Conservation (phyloP, 2,113 vertebrate genomes). For the Beaufortia kweichowensis region DNA sequence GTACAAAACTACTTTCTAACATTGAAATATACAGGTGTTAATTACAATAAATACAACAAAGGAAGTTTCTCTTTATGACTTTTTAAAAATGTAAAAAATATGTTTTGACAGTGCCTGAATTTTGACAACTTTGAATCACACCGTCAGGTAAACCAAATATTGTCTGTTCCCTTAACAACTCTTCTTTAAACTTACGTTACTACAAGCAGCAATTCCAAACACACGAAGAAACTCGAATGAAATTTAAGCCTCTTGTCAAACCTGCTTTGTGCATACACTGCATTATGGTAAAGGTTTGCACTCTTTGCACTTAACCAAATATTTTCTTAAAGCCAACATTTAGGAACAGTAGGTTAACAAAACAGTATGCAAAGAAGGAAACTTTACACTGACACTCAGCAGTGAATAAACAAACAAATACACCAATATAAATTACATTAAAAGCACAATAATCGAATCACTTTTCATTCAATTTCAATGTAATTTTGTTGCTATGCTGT, state of each 20-base stretch:
- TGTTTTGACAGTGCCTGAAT: not conserved
- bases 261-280: not conserved
- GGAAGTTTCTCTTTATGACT: too few relatives aligned
- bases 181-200: not conserved
- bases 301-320: conserved; percentile 15
- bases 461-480: too few relatives aligned
- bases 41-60: too few relatives aligned
- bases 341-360: conserved; percentile 12
- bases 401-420: not conserved
- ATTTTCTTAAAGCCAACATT: conserved; percentile 23
- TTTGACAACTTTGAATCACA: not conserved
- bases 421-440: not conserved
- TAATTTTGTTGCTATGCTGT: too few relatives aligned
- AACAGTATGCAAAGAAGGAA: conserved; percentile 14
- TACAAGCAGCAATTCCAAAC: not conserved
- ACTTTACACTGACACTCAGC: not conserved
- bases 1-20: too few relatives aligned
- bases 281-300: conserved; percentile 9
- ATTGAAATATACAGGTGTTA: too few relatives aligned
- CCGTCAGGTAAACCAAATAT: not conserved
- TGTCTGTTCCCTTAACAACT: not conserved
- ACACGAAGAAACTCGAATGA: not conserved
- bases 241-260: conserved; percentile 3
- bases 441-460: not conserved
- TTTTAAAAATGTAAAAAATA: too few relatives aligned